Evolutionary conservation across 2,113 vertebrate genomes (phyloP), one percentile per base, ranked within the genome.

Genomic region (Dipodomys stephensi): DNA sequence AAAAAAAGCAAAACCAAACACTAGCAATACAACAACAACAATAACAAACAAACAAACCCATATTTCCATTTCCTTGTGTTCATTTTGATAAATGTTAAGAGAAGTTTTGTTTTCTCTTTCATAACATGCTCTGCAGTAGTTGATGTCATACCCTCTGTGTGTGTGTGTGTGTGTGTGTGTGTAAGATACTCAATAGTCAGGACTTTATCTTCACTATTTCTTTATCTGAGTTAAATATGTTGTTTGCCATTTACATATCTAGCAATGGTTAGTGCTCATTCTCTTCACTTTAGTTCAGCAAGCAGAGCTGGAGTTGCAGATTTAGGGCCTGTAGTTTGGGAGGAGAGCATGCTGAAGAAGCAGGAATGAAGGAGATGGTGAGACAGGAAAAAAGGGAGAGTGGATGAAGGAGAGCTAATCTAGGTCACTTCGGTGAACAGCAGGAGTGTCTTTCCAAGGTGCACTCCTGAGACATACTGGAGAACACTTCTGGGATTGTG

Each of bases 231-330:
- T 32, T 77, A 25, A 28, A 35, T 20, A 18, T 5, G 46, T 44
- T 72, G 9, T 93, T 93, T 89, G 46, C 22, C 77, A 86, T 74
- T 85, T 35, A 76, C 28, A 20, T 91, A 69, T 2, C 15, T 57
- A 16, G 12, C 53, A 16, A 18, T 57, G 53, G 53, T 57, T 78
- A 28, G 32, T 65, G 2, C 49, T 83, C 49, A 13, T 68, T 44
- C 23, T 76, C 28, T 84, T 78, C 30, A 62, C 44, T 64, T 82
- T 64, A 23, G 4, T 73, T 64, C 35, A 65, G 22, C n/a, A 67
- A 69, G 35, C 69, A 67, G 69, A 89, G 74, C 57, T 78, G 72
- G 69, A 62, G 39, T 16, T 0, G 3, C 44, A 30, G 44, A 74
- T 74, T 65, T 11, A 78, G 44, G 68, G 46, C n/a, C 49, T 12